Conservation (phyloP, 2,888 invertebrate species). For the Nemurella pictetii region DNA sequence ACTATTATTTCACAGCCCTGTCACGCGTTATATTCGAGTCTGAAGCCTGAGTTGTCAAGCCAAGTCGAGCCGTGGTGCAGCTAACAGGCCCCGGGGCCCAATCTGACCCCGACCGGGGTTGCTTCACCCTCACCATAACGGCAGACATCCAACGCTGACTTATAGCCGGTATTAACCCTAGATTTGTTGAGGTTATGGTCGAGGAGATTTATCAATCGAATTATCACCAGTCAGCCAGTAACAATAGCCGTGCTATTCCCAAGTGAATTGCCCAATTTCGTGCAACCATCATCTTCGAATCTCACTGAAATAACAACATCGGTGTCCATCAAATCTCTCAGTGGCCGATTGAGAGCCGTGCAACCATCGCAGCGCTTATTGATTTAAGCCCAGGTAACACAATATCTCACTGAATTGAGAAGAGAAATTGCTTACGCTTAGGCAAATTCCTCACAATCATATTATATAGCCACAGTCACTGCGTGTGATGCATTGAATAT, state of each 20-base stretch:
- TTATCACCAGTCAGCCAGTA: not conserved
- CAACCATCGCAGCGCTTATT: not conserved
- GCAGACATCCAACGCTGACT: not conserved
- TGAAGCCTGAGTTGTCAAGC: not conserved
- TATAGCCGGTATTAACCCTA: not conserved
- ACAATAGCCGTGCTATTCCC: too few species aligned
- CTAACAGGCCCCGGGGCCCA: not conserved
- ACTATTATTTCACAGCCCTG: not conserved
- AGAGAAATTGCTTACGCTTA: not conserved
- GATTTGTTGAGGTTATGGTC: not conserved
- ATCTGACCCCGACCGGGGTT: not conserved
- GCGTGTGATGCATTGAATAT: not conserved
- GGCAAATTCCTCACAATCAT: too few species aligned
- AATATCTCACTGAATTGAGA: not conserved
- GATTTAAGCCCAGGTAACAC: not conserved
- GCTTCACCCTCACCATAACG: not conserved
- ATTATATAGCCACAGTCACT: too few species aligned
- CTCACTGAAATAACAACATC: not conserved
- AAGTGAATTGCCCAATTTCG: too few species aligned
- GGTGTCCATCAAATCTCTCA: not conserved
- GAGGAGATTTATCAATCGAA: not conserved
- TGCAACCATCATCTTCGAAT: not conserved
- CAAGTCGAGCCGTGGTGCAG: not conserved
- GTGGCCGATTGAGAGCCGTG: not conserved
- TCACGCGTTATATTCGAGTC: conserved; percentile 10